Base-by-base conservation (phyloP, 2,113 vertebrate genomes). In the Myotis brandtii region DNA sequence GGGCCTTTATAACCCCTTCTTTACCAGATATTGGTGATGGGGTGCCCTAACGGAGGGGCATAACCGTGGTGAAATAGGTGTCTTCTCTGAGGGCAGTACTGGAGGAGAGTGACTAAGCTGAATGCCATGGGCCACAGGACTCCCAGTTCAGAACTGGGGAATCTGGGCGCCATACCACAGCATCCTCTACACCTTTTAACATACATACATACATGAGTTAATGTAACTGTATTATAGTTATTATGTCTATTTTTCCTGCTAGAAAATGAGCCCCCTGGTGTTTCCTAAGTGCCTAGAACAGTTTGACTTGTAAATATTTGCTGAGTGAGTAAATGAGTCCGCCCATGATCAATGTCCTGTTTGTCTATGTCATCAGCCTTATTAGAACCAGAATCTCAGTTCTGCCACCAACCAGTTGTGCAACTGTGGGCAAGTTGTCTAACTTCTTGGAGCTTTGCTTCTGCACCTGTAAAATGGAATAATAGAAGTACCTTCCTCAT, bases 381-480 rank as follows among this genome's bases (percentile, higher is more conserved):
- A 59, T 14, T 59, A 48, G 66, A 82, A 46, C 62, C 72, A 67
- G 17, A 54, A 21, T 5, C 40, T 21, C 32, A 50, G 30, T 56
- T 83, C 54, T 64, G 62, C 50, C 6, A n/a, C 17, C n/a, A 62
- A 13, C 6, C 21, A 80, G n/a, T 34, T 81, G 46, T 46, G 50
- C 32, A 80, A 34, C 27, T 18, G 1, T 40, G 52, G 81, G 16
- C 46, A 80, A 77, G 21, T 46, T 48, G 43, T 79, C 56, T 80
- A 80, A 88, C 32, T 82, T 64, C 23, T 40, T 73, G 34, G 66
- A 72, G 25, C 40, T 30, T 32, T 87, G 70, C n/a, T 75, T 91
- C 83, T 85, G 69, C 37, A 62, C 83, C 20, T 64, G 30, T 75
- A 72, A 92, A 93, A 75, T 82, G 79, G 82, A 64, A 30, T 73